These are phyloP conservation scores for Volucella zonaria DNA, from an alignment of 2,888 invertebrate genomes.

Conservation along the genomic window DNA sequence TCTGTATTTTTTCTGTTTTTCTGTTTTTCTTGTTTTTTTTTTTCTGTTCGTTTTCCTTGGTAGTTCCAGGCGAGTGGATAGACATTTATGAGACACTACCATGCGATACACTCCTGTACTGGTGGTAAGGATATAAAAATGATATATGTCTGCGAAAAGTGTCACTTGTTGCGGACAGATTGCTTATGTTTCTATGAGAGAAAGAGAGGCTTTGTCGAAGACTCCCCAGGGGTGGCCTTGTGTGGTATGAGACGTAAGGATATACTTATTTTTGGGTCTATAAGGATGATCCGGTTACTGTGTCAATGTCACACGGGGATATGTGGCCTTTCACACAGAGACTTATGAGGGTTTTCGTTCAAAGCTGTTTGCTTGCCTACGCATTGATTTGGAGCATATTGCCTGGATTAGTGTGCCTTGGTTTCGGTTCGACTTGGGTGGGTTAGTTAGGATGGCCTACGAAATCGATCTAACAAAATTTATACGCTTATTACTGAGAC, in stretches of 20 bases:
- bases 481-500: conserved; percentile 22
- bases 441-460: conserved; percentile 16
- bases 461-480: conserved; percentile 69
- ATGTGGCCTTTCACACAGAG: conserved; percentile 61
- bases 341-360: conserved; percentile 46
- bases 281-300: conserved; percentile 68
- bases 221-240: not conserved
- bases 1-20: conserved; percentile 9
- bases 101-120: conserved; percentile 74
- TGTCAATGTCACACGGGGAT: conserved; percentile 67
- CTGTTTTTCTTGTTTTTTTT: not conserved
- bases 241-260: not conserved
- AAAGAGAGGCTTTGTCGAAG: not conserved
- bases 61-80: conserved; percentile 33
- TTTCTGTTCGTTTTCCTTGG: not conserved
- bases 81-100: conserved; percentile 76
- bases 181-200: conserved; percentile 38
- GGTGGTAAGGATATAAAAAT: conserved; percentile 76
- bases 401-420: conserved; percentile 41
- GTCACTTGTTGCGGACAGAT: conserved; percentile 78
- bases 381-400: conserved; percentile 56
- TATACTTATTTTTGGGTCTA: conserved; percentile 50
- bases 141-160: conserved; percentile 80
- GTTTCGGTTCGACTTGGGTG: conserved; percentile 30
- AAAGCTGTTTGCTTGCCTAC: conserved; percentile 33